A percentile compares a stretch with the other conserved stretches of the same genome.
phyloP scores from a whole-genome alignment of 92 coral and sea anemone species.

The Phenganax marumi region DNA sequence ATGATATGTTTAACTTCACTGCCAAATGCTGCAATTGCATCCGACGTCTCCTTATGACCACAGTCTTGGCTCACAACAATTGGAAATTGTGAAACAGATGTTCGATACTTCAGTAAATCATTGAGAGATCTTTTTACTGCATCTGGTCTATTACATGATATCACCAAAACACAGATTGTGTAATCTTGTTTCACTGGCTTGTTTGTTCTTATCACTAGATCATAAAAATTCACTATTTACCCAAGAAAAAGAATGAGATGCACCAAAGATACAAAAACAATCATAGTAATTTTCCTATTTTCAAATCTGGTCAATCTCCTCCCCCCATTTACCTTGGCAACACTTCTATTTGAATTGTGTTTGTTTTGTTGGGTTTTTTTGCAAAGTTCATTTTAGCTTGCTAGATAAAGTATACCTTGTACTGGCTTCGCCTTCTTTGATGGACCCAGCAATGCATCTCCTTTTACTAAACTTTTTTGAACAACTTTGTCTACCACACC shows the following conservation, averaged over 20 bases:
- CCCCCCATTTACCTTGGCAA: too few relatives aligned
- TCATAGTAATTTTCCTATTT: too few relatives aligned
- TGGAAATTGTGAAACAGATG: constrained; percentile 77
- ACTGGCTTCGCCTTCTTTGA: background rate
- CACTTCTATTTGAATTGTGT: too few relatives aligned
- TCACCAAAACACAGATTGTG: constrained; percentile 70
- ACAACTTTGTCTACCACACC: constrained; percentile 19
- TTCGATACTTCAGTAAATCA: constrained; percentile 72
- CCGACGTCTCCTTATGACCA: constrained; percentile 74
- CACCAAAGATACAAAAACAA: background rate
- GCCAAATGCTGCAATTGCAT: constrained; percentile 71
- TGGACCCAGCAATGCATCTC: constrained; percentile 6
- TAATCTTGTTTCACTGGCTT: constrained; percentile 14
- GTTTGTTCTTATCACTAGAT: background rate
- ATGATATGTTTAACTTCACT: constrained; percentile 59
- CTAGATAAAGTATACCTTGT: background rate
- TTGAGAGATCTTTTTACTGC: constrained; percentile 81
- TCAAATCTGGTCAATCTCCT: too few relatives aligned
- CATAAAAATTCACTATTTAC: background rate
- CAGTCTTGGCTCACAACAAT: constrained; percentile 95
- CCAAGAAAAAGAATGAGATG: background rate
- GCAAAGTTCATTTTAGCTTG: background rate
- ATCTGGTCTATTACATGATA: constrained; percentile 85
- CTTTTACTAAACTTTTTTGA: constrained; percentile 17
- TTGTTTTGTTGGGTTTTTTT: too few relatives aligned